These are phyloP conservation scores for Criorhina ranunculi DNA, from an alignment of 2,888 invertebrate species.

Conservation along the genomic window DNA sequence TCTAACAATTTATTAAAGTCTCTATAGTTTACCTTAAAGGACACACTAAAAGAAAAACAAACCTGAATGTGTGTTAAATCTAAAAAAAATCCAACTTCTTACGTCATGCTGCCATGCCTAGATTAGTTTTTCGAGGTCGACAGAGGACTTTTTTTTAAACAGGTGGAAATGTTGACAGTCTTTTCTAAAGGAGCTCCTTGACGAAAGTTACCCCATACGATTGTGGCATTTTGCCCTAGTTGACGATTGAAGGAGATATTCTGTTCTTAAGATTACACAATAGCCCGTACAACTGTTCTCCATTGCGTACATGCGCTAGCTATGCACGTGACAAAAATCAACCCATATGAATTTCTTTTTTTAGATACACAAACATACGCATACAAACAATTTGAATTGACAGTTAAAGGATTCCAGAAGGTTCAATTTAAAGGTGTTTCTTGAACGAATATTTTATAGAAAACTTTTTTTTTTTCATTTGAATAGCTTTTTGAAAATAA, in stretches of 20 bases:
- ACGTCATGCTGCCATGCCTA: neutral
- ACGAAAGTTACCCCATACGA: neutral
- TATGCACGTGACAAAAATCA: neutral
- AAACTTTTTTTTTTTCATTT: no score
- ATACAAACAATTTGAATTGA: no score
- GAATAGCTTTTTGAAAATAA: no score
- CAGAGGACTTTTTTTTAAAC: neutral
- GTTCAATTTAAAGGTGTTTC: no score
- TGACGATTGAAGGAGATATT: neutral
- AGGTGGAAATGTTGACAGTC: slow-evolving; percentile 8
- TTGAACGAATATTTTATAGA: no score
- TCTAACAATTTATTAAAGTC: neutral
- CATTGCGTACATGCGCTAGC: neutral
- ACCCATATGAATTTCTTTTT: no score
- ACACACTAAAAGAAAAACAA: no score
- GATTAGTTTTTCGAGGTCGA: neutral
- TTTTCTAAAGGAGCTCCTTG: neutral
- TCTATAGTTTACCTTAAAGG: no score
- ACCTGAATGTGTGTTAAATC: no score
- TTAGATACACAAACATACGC: no score
- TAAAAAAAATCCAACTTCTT: neutral
- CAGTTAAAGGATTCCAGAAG: no score
- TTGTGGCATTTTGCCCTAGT: neutral
- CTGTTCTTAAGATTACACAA: neutral
- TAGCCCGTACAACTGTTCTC: neutral